These are phyloP conservation scores for Papilio xuthus DNA, from an alignment of 1,140 invertebrate species.

Conservation along the genomic window DNA sequence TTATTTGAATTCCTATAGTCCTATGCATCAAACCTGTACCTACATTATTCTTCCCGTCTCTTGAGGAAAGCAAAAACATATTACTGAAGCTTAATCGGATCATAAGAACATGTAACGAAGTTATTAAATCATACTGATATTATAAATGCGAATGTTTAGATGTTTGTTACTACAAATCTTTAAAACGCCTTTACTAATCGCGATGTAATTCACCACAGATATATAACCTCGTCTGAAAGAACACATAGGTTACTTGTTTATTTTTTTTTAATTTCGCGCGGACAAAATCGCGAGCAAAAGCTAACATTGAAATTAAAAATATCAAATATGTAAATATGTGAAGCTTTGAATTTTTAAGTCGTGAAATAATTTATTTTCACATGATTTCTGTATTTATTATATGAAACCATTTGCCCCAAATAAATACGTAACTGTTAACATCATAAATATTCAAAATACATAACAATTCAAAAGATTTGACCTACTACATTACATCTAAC, in stretches of 20 bases:
- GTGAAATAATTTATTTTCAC: background rate
- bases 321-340: too few species aligned
- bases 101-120: background rate
- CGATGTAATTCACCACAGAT: too few species aligned
- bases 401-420: background rate
- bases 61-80: background rate
- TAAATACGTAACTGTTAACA: constrained; percentile 16
- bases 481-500: constrained; percentile 1
- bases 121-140: background rate
- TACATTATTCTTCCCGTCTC: background rate
- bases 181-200: too few species aligned
- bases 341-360: too few species aligned
- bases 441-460: constrained; percentile 12
- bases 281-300: too few species aligned
- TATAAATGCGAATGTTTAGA: too few species aligned
- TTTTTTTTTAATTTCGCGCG: too few species aligned
- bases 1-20: background rate
- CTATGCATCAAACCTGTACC: background rate
- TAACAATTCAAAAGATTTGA: constrained; percentile 22
- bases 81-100: background rate
- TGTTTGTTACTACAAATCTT: too few species aligned
- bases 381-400: background rate
- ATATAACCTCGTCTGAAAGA: too few species aligned
- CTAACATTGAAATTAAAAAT: too few species aligned
- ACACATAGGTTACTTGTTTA: too few species aligned